phyloP scores from a whole-genome alignment of 2,888 invertebrate species.

The Pollenia angustigena region DNA sequence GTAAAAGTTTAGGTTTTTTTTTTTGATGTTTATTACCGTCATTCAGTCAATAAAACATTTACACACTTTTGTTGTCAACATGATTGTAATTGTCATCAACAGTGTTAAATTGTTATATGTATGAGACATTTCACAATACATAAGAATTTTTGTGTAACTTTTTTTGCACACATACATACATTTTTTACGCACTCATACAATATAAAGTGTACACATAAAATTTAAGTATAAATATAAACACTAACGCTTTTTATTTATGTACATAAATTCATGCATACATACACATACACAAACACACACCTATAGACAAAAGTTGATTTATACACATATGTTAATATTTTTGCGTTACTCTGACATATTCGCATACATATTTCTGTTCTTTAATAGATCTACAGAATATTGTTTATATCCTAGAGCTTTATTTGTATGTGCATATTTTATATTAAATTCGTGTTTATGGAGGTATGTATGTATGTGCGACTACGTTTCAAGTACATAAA shows the following conservation, averaged over 20 bases:
- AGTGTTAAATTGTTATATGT: constrained; percentile 59
- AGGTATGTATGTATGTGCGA: too few relatives aligned
- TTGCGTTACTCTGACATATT: neutral
- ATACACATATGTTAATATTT: neutral
- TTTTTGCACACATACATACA: neutral
- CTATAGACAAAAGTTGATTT: neutral
- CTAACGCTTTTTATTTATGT: neutral
- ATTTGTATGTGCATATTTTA: constrained; percentile 13
- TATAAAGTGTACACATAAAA: neutral
- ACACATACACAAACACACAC: neutral
- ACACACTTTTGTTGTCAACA: constrained; percentile 66
- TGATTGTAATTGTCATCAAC: constrained; percentile 73
- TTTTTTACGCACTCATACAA: neutral
- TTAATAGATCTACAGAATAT: constrained; percentile 34
- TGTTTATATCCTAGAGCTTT: constrained; percentile 27
- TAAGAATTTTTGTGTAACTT: neutral
- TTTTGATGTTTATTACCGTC: neutral
- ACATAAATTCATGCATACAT: too few relatives aligned
- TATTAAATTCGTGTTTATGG: neutral
- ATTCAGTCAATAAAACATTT: constrained; percentile 55
- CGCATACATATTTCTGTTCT: neutral
- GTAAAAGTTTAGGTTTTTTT: neutral
- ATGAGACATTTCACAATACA: neutral
- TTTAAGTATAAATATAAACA: neutral
- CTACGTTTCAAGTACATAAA: too few relatives aligned